Percentiles rank a stretch among this genome's conserved stretches.
phyloP scores from a whole-genome alignment of 2,888 invertebrate species.

The Phytoseiulus persimilis region DNA sequence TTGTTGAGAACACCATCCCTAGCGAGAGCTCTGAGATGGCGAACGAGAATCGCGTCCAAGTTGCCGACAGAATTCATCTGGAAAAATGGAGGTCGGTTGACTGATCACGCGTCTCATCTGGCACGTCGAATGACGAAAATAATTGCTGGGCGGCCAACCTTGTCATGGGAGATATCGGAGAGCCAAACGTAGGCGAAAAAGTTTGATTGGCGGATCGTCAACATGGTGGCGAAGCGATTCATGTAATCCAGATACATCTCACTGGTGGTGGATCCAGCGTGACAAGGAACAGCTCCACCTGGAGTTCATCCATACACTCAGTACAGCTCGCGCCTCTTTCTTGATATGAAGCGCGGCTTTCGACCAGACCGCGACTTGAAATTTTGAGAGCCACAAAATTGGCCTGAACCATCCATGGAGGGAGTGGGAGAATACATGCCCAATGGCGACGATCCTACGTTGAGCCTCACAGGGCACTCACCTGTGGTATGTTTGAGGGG shows the following conservation, averaged over 20 bases:
- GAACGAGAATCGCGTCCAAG: conserved; percentile 9
- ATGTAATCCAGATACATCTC: conserved; percentile 35
- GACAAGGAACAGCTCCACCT: background rate
- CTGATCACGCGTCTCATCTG: too few species aligned
- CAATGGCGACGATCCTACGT: background rate
- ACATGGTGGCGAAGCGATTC: conserved; percentile 25
- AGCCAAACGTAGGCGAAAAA: conserved; percentile 37
- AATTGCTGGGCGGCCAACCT: background rate
- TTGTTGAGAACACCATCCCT: conserved; percentile 57
- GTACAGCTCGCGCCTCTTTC: too few species aligned
- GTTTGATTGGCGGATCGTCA: background rate
- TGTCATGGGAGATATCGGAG: conserved; percentile 25
- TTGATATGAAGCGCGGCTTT: too few species aligned
- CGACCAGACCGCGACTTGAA: too few species aligned
- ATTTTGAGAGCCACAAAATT: too few species aligned
- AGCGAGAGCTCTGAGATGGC: conserved; percentile 55
- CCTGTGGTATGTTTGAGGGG: background rate
- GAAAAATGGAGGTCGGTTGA: background rate
- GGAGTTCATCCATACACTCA: background rate
- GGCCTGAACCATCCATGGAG: too few species aligned
- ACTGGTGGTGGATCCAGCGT: conserved; percentile 15
- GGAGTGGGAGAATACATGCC: too few species aligned
- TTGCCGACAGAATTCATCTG: conserved; percentile 32
- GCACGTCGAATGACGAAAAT: too few species aligned
- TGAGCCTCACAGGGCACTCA: background rate